A percentile compares a stretch with the other conserved stretches of the same genome.
Conservation (phyloP, 2,113 vertebrate genomes). For the Calidris pugnax region DNA sequence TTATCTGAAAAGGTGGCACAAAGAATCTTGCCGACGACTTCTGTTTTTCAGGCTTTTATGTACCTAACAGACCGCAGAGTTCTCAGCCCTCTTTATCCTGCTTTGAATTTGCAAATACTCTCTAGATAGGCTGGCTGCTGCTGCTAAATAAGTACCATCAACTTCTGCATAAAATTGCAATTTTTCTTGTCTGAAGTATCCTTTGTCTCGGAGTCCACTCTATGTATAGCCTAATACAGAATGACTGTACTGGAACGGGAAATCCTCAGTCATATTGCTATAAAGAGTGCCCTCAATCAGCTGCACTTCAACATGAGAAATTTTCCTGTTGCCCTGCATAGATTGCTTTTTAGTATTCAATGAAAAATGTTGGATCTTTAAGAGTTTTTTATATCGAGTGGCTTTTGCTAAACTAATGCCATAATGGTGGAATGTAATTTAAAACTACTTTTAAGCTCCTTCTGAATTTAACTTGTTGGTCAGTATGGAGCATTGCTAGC, state of each 20-base stretch:
- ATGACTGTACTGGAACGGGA: not conserved
- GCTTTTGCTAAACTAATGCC: not conserved
- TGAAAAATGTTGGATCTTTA: not conserved
- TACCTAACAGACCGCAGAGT: not conserved
- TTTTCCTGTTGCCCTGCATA: not conserved
- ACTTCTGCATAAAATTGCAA: not conserved
- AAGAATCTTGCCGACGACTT: not conserved
- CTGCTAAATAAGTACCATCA: not conserved
- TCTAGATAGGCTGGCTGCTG: not conserved
- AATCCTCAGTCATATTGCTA: not conserved
- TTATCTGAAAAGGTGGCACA: not conserved
- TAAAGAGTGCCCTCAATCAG: not conserved
- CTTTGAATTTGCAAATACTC: not conserved
- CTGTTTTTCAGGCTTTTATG: not conserved
- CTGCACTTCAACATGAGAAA: not conserved
- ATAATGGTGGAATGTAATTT: not conserved
- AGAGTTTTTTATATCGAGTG: not conserved
- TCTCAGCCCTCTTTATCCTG: not conserved
- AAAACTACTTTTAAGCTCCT: not conserved
- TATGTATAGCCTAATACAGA: not conserved
- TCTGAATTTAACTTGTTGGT: not conserved
- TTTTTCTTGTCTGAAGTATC: not conserved
- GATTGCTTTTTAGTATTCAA: not conserved
- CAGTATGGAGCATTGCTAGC: not conserved
- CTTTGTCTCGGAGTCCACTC: not conserved